Base-by-base conservation (phyloP, 2,888 invertebrate species). In the Ganaspis brasiliensis region DNA sequence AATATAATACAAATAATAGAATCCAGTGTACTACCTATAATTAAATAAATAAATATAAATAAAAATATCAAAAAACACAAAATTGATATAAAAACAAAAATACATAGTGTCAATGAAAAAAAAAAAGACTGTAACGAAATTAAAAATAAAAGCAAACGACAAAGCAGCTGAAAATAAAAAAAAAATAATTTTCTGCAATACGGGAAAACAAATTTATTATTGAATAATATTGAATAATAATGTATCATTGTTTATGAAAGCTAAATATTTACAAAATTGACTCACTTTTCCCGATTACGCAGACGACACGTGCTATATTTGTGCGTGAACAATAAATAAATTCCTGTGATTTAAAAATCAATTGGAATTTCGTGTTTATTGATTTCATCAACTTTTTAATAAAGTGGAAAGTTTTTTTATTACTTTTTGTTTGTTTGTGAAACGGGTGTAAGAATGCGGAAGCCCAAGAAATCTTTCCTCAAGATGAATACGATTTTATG, bases 361-460 rank as follows among this genome's bases (percentile, higher is more conserved):
- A 19, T 8, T 2, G 19, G 9, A 52, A 49, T 16, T 3, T 21
- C 19, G 8, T 55, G 12, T 24, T 56, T 21, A 24, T 56, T 56
- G 14, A 56, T 21, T 24, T 56, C 56, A 24, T 52, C 52, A 56
- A 26, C 24, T 56, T 24, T 56, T 56, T 26, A 56, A 56, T 12
- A 6, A 24, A 56, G 10, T 10, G 55, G 5, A 19, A 19, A 55
- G 10, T 21, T 9, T 55, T 55, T 2, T 55, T 55, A 1, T 21
- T 55, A 21, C 10, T 40, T 21, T 40, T 45, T 31, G 21, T 67
- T 19, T 37, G 37, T 67, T 67, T 21, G 10, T 24, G 24, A 9
- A 45, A 63, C 78, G 72, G 49, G 31, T 67, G 71, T 72, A 76
- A 79, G 79, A 79, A 81, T 72, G 79, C 76, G 77, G 78, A 79